Evolutionary conservation across 2,113 vertebrate genomes (phyloP), one percentile per base, ranked within the genome.

Genomic region (Crotalus viridis): DNA sequence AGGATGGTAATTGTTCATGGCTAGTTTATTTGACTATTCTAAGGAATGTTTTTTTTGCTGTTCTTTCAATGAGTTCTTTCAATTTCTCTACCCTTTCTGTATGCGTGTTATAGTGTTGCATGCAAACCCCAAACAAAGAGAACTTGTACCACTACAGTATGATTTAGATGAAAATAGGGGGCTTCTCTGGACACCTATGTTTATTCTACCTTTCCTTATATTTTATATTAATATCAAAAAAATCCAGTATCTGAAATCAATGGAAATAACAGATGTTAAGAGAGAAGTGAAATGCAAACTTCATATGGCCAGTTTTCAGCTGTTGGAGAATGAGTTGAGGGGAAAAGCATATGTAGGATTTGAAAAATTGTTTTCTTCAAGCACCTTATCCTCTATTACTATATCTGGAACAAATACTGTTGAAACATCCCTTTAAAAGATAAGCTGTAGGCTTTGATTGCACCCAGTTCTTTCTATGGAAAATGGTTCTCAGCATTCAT

Each of bases 291-390:
- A 94, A 91, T 92, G 69, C 24, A 6, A 87, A 3, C 90, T 94
- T 94, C 95, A 93, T 95, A 93, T 94, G 90, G 55, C 69, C 74
- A 94, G 55, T 94, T 95, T 96, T 94, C 86, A 93, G 74, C 19
- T 94, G 94, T 13, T 89, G 46, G 57, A 81, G 55, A 94, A 94
- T 89, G 86, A 94, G 91, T 95, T 87, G 90, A 56, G 93, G 92
- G 26, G 39, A 7, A 94, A 43, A 93, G 90, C 92, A 94, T 93
- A 93, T 95, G 5, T 90, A 95, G 94, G 93, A 92, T 55, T 89
- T 95, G 91, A 86, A 3, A 94, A 95, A 93, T 95, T 94, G 64
- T 12, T 94, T 95, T n/a, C 52, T 90, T 2, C 92, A 87, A 92
- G 89, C 56, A 55, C 46, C 93, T 91, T 12, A 88, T 21, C 43